phyloP scores from a whole-genome alignment of 2,113 vertebrate genomes.

The Solenodon paradoxus region DNA sequence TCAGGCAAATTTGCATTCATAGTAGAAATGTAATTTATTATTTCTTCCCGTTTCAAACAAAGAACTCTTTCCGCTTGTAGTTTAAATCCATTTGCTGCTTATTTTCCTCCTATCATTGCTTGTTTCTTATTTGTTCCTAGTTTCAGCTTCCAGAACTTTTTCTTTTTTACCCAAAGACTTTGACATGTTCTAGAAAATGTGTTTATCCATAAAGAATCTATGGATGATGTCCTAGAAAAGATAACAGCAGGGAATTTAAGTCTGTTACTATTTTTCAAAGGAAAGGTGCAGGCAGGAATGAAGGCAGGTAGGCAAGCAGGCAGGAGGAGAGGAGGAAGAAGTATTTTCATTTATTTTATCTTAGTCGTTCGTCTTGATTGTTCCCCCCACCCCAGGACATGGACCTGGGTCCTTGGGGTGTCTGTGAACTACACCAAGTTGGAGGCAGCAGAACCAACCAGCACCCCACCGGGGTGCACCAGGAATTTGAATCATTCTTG shows the following conservation, averaged over 20 bases:
- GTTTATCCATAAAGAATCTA: not conserved
- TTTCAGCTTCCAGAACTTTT: constrained; percentile 33
- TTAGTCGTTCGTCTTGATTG: too few species aligned
- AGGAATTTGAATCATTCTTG: too few species aligned
- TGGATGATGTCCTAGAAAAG: not conserved
- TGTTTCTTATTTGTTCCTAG: constrained; percentile 32
- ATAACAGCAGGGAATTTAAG: not conserved
- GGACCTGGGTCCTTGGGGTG: too few species aligned
- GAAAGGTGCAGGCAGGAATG: too few species aligned
- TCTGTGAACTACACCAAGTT: too few species aligned
- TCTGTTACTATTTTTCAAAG: too few species aligned
- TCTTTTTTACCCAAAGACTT: constrained; percentile 39
- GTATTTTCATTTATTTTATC: too few species aligned
- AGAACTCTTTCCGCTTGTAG: not conserved
- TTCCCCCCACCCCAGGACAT: too few species aligned
- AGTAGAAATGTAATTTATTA: constrained; percentile 71
- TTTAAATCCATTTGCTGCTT: constrained; percentile 27
- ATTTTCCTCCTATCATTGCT: constrained; percentile 24
- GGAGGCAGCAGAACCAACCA: too few species aligned
- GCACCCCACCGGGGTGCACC: too few species aligned
- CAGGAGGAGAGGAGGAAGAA: too few species aligned
- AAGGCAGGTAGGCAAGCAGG: too few species aligned
- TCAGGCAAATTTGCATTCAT: constrained; percentile 70
- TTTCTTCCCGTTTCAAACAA: constrained; percentile 58
- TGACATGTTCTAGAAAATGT: not conserved